A percentile compares a stretch with the other conserved stretches of the same genome.
phyloP scores from a whole-genome alignment of 2,797 vertebrate species.

The Aldrovandia affinis region DNA sequence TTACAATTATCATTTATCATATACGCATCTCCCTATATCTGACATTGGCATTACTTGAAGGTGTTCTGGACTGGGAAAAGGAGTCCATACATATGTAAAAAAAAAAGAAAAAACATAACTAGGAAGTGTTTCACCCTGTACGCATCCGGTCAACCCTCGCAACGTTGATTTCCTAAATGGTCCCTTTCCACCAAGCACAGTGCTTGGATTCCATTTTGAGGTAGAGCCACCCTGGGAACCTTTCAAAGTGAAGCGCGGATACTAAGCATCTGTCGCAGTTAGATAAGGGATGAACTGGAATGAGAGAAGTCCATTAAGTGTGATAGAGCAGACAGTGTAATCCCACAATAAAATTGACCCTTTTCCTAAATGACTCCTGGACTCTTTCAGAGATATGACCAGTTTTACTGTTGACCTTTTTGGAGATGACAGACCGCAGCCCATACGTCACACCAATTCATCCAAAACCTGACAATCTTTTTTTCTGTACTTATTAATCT shows the following conservation, averaged over 20 bases:
- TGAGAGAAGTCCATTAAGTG: neutral
- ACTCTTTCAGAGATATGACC: neutral
- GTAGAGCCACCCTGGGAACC: neutral
- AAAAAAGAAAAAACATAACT: too few relatives aligned
- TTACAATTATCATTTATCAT: neutral
- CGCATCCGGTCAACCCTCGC: neutral
- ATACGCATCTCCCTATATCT: neutral
- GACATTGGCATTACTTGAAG: neutral
- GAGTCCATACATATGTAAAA: too few relatives aligned
- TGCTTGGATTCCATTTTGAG: neutral
- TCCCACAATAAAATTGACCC: neutral
- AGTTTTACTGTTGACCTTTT: slow-evolving; percentile 17
- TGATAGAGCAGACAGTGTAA: neutral
- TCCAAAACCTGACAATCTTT: neutral
- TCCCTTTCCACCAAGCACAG: neutral
- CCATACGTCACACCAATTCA: neutral
- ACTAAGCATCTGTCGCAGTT: neutral
- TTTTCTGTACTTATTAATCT: slow-evolving; percentile 1
- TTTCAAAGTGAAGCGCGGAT: neutral
- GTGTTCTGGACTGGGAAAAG: too few relatives aligned
- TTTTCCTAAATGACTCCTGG: slow-evolving; percentile 6
- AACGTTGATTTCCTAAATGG: neutral
- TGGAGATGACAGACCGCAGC: neutral
- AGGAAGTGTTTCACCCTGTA: neutral
- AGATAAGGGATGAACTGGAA: neutral